phyloP scores from a whole-genome alignment of 2,888 invertebrate species.

The Pyrrhia umbra region DNA sequence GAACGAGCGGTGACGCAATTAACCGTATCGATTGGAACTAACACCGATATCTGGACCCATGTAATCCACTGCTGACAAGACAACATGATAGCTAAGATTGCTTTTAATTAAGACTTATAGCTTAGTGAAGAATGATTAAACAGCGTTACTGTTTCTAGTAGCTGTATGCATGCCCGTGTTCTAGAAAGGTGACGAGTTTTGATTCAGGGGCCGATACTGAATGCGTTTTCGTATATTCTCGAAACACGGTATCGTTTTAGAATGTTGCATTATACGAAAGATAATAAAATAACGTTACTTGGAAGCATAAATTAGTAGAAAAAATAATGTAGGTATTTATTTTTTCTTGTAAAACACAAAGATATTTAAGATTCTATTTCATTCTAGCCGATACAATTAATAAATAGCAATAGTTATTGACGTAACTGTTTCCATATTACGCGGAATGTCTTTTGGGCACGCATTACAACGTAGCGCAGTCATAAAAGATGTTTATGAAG shows the following conservation, averaged over 20 bases:
- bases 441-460: constrained; percentile 49
- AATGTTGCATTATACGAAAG: neutral
- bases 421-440: constrained; percentile 59
- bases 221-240: constrained; percentile 19
- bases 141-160: neutral
- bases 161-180: constrained; percentile 2
- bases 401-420: constrained; percentile 26
- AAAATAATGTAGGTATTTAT: neutral
- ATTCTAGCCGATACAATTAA: constrained; percentile 19
- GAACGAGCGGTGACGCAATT: constrained; percentile 77
- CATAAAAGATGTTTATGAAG: constrained; percentile 76
- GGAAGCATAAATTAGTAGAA: neutral
- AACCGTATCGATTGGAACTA: constrained; percentile 75
- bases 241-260: constrained; percentile 1
- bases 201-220: constrained; percentile 3
- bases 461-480: constrained; percentile 70
- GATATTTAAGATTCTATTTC: neutral
- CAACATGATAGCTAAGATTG: constrained; percentile 11
- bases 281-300: neutral
- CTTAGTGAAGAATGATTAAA: neutral
- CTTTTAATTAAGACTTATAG: constrained; percentile 1
- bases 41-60: constrained; percentile 47
- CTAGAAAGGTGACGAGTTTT: constrained; percentile 42
- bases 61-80: constrained; percentile 12
- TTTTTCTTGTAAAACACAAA: neutral